A percentile compares a stretch with the other conserved stretches of the same genome.
Evolutionary conservation across 2,113 vertebrate genomes (phyloP).

Genomic region (Arenaria interpres): DNA sequence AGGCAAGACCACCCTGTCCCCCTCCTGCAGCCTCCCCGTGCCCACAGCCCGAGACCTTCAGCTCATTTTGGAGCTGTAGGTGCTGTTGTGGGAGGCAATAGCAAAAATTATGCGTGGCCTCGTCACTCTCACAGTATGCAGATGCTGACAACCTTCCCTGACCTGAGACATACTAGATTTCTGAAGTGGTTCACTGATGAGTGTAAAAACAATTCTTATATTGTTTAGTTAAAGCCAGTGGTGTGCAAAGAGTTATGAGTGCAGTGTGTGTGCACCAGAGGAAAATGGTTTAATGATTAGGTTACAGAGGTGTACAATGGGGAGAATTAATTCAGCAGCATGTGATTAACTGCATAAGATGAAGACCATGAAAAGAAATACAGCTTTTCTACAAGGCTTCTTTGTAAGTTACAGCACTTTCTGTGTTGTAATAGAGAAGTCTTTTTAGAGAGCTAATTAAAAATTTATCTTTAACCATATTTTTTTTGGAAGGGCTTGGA

Average conservation of each 20-base stretch:
- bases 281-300: neutral
- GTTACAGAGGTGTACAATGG: neutral
- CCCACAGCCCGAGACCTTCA: neutral
- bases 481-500: neutral
- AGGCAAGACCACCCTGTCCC: neutral
- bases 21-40: rapidly evolving
- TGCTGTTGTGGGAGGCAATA: rapidly evolving
- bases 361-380: neutral
- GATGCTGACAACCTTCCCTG: neutral
- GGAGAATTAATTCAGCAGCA: neutral
- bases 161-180: rapidly evolving
- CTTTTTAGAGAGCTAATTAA: neutral
- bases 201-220: neutral
- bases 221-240: neutral
- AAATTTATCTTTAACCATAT: neutral
- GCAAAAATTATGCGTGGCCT: rapidly evolving
- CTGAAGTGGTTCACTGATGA: neutral
- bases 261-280: neutral
- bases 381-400: neutral
- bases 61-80: rapidly evolving
- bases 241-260: neutral
- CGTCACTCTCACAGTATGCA: rapidly evolving
- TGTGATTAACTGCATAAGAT: neutral
- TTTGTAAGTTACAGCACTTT: neutral
- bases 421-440: neutral